These are phyloP conservation scores for Acleris holmiana DNA, from an alignment of 2,888 invertebrate species.

Conservation along the genomic window DNA sequence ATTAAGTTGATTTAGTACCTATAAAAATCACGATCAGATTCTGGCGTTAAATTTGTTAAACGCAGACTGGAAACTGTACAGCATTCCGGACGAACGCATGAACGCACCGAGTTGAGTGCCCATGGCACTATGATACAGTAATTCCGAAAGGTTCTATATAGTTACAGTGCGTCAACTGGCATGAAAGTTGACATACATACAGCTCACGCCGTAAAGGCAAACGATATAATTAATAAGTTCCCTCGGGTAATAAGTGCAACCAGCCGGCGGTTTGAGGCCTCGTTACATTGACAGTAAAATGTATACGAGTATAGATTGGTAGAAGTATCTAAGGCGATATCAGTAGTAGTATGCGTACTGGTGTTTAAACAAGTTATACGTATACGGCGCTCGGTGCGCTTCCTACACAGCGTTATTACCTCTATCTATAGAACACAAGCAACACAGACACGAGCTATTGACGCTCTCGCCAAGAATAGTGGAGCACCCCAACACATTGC, in stretches of 20 bases:
- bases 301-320: background rate
- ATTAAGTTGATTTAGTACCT: no score
- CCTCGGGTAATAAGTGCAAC: background rate
- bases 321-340: slow-evolving; percentile 5
- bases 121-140: no score
- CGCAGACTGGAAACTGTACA: no score
- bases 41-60: no score
- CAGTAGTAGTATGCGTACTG: slow-evolving; percentile 11
- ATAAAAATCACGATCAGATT: no score
- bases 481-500: slow-evolving; percentile 36
- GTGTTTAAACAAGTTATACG: slow-evolving; percentile 21
- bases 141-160: background rate
- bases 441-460: slow-evolving; percentile 42
- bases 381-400: slow-evolving; percentile 41
- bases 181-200: slow-evolving; percentile 27
- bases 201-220: background rate
- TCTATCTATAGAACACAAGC: slow-evolving; percentile 40
- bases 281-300: background rate
- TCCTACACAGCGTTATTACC: slow-evolving; percentile 56
- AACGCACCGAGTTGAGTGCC: no score
- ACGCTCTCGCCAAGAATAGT: slow-evolving; percentile 49
- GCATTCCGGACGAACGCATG: no score
- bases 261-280: background rate
- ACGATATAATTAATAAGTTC: slow-evolving; percentile 12
- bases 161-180: slow-evolving; percentile 8